Evolutionary conservation across 2,797 vertebrate species (phyloP).

Genomic region (Pseudocheirus occidentalis): DNA sequence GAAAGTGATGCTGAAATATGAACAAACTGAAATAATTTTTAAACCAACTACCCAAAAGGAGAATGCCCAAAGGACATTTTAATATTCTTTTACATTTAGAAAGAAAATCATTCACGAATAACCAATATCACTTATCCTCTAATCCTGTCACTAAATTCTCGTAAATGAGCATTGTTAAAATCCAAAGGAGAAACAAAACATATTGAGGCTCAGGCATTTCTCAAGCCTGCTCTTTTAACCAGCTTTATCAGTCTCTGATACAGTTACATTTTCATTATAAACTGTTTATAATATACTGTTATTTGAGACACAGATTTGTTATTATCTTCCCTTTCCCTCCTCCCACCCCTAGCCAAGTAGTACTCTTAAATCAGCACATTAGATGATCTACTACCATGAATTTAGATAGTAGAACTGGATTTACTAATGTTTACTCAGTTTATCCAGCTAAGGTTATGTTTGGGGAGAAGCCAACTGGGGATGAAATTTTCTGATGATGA

Average conservation of each 20-base stretch:
- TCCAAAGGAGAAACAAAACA: background rate
- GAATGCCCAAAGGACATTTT: slow-evolving; percentile 15
- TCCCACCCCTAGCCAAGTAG: slow-evolving; percentile 52
- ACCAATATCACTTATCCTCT: background rate
- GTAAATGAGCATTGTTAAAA: background rate
- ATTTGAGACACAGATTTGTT: slow-evolving; percentile 41
- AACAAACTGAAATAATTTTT: slow-evolving; percentile 30
- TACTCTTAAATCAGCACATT: slow-evolving; percentile 25
- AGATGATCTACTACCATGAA: slow-evolving; percentile 39
- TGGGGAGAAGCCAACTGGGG: slow-evolving; percentile 60
- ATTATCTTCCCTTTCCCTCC: slow-evolving; percentile 46
- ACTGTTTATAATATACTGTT: slow-evolving; percentile 32
- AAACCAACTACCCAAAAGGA: background rate
- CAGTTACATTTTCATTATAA: slow-evolving; percentile 14
- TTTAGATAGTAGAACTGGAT: slow-evolving; percentile 40
- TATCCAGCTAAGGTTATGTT: slow-evolving; percentile 60
- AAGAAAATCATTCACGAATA: slow-evolving; percentile 52
- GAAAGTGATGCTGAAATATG: slow-evolving; percentile 35
- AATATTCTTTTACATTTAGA: slow-evolving; percentile 24
- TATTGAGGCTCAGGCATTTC: rapidly evolving
- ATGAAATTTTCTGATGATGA: slow-evolving; percentile 24
- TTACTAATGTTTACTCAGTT: slow-evolving; percentile 13
- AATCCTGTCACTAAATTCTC: background rate
- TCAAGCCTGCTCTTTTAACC: background rate
- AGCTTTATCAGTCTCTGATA: background rate